Conservation (phyloP, 1,140 invertebrate species). For the Eumeta japonica region DNA sequence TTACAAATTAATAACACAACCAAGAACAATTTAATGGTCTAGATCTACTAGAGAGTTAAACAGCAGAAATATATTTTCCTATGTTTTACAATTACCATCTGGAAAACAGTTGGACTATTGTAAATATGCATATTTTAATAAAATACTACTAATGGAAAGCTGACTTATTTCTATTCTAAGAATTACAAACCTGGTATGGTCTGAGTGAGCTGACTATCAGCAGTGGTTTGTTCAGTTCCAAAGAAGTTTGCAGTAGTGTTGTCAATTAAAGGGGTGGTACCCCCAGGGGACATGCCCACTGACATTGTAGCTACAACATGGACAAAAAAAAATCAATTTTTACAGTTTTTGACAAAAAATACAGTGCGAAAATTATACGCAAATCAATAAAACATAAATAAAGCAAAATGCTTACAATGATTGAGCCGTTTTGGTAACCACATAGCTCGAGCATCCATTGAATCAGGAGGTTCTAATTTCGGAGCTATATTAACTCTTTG, state of each 20-base stretch:
- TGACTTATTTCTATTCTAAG: not conserved
- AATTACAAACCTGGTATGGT: constrained; percentile 37
- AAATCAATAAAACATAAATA: constrained; percentile 24
- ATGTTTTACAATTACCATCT: too few relatives aligned
- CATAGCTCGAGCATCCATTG: constrained; percentile 54
- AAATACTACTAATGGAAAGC: not conserved
- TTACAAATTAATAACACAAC: too few relatives aligned
- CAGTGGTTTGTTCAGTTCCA: constrained; percentile 33
- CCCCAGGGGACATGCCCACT: constrained; percentile 46
- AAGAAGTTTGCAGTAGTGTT: constrained; percentile 36
- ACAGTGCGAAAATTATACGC: constrained; percentile 3
- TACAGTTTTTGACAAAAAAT: too few relatives aligned
- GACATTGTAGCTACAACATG: constrained; percentile 40
- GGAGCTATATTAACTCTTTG: constrained; percentile 37
- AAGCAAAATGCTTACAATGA: constrained; percentile 63
- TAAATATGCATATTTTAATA: not conserved
- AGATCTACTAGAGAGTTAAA: too few relatives aligned
- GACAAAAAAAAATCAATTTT: too few relatives aligned
- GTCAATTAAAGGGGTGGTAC: constrained; percentile 40
- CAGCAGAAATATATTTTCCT: too few relatives aligned
- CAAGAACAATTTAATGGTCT: too few relatives aligned
- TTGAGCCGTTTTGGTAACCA: constrained; percentile 63
- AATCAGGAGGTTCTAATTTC: constrained; percentile 49
- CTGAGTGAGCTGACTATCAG: constrained; percentile 43
- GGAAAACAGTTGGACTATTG: not conserved